Evolutionary conservation across 2,797 vertebrate species (phyloP).

Genomic region (Hafferia zeledoni): DNA sequence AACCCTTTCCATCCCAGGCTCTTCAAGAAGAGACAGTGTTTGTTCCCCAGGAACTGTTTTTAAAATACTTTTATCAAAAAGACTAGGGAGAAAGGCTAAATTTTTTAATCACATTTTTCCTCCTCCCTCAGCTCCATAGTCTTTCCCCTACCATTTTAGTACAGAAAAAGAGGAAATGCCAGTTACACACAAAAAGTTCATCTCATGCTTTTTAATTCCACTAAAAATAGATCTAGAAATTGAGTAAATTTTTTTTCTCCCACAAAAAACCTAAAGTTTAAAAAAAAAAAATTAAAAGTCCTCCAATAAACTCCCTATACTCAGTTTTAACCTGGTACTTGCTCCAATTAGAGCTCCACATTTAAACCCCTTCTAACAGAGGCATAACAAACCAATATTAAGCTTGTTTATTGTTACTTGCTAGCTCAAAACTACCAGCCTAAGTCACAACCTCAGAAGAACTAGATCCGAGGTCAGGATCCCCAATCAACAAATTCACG

Average conservation of each 20-base stretch:
- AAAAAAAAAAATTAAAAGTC: background rate
- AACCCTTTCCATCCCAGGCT: background rate
- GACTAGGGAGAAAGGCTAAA: rapidly evolving
- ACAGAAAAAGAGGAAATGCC: background rate
- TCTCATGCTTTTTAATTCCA: background rate
- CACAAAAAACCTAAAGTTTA: background rate
- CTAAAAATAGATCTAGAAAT: background rate
- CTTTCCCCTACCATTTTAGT: background rate
- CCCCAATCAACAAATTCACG: background rate
- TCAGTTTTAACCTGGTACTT: background rate
- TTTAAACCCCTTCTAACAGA: background rate
- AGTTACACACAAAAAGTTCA: background rate
- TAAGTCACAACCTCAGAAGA: background rate
- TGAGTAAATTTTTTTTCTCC: background rate
- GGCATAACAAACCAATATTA: background rate
- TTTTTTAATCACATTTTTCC: background rate
- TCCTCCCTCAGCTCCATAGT: background rate
- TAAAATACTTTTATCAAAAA: background rate
- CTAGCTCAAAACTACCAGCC: background rate
- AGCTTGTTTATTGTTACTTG: background rate
- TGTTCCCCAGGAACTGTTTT: background rate
- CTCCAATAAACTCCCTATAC: background rate
- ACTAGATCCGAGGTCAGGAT: background rate
- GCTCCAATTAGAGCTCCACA: background rate
- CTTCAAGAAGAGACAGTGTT: background rate